Base-by-base conservation (phyloP, 2,797 vertebrate genomes). In the Crocidura indochinensis region DNA sequence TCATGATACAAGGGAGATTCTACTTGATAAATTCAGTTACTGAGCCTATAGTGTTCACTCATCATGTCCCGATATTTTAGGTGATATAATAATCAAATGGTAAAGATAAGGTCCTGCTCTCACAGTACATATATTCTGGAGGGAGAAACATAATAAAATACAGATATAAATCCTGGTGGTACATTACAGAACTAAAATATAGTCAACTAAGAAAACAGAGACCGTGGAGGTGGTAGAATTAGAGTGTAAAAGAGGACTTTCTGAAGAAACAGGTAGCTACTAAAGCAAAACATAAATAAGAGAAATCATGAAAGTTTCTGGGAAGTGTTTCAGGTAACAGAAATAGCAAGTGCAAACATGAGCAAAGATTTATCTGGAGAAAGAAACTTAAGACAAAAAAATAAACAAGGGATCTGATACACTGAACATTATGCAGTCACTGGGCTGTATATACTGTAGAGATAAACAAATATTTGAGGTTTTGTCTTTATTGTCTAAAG, bases 361-460 rank as follows among this genome's bases (percentile, higher is more conserved):
- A 89, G 67, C n/a, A 84, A 75, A 87, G 74, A 46, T 17, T 77
- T 81, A 47, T 83, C 60, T 76, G 82, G 17, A 87, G 82, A 77
- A 91, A 49, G 68, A 90, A 88, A 80, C 64, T 19, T 38, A 38
- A 38, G 56, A 69, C 14, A 84, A 31, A 47, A 47, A 3, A 74
- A 56, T 19, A 81, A 73, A 81, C n/a, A 22, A 73, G 38, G 46
- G 83, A 49, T 69, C 46, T 83, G 68, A 12, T 31, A 69, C 22
- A 20, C 8, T 84, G 6, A 88, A 62, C 20, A n/a, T 24, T 62
- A 24, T 4, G 17, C 4, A 60, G 46, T 69, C 64, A 80, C 83
- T 76, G 10, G 49, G 27, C 1, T 78, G 29, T 27, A 64, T 56
- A 4, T 31, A 60, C 60, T 60, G 69, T 15, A 47, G 24, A 46